These are phyloP conservation scores for Ectemnius cavifrons DNA, from an alignment of 2,888 invertebrate species.

Conservation along the genomic window DNA sequence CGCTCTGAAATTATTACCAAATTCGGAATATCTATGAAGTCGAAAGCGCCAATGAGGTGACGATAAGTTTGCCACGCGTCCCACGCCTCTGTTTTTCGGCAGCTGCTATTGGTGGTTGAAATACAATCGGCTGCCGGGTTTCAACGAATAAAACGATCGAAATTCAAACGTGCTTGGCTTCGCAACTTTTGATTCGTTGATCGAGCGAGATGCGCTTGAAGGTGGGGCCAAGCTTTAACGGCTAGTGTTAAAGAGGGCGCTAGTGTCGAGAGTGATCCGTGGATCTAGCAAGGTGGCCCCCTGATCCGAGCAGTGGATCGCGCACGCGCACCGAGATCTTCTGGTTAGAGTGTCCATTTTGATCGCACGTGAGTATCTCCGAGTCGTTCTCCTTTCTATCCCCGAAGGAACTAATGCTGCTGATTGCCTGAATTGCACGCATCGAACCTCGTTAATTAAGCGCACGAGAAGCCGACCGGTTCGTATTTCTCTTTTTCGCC, in stretches of 20 bases:
- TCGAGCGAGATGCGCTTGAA: conserved; percentile 18
- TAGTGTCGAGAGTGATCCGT: conserved; percentile 60
- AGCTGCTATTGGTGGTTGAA: background rate
- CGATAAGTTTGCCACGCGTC: background rate
- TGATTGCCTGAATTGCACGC: conserved; percentile 56
- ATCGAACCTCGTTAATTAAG: conserved; percentile 52
- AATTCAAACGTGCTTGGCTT: background rate
- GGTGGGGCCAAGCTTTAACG: conserved; percentile 16
- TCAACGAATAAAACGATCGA: background rate
- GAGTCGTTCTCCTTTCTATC: conserved; percentile 71
- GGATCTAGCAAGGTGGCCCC: conserved; percentile 70
- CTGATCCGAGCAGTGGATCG: conserved; percentile 79
- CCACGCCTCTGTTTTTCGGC: background rate
- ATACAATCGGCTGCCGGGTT: background rate
- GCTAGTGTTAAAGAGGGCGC: conserved; percentile 22
- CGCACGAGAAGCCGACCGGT: conserved; percentile 58
- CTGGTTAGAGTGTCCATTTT: conserved; percentile 93
- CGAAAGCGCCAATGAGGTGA: background rate
- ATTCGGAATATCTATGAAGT: background rate
- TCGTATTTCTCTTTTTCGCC: conserved; percentile 34
- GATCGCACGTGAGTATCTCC: conserved; percentile 92
- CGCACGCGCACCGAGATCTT: conserved; percentile 88
- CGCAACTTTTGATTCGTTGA: background rate
- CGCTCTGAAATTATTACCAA: background rate
- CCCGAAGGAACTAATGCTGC: conserved; percentile 66